These are phyloP conservation scores for Plutomurus gul DNA, from an alignment of 1,140 invertebrate genomes.

Conservation along the genomic window DNA sequence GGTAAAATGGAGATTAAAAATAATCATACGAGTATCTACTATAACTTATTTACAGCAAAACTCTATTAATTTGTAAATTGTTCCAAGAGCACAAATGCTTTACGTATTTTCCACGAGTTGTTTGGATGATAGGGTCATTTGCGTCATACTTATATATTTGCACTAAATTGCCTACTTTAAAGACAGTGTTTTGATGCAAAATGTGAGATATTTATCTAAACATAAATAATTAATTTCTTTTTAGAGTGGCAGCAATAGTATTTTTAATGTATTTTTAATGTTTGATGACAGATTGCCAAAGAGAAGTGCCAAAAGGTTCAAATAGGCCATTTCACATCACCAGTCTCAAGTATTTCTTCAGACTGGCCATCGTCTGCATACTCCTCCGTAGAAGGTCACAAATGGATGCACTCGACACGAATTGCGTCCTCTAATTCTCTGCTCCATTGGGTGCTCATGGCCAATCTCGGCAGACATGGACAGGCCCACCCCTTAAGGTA, in stretches of 20 bases:
- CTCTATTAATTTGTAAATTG: no score
- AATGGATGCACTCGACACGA: constrained; percentile 32
- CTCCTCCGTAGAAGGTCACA: constrained; percentile 44
- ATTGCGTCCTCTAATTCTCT: constrained; percentile 42
- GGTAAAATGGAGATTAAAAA: no score
- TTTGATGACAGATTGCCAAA: constrained; percentile 50
- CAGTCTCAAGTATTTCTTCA: constrained; percentile 50
- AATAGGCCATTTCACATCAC: constrained; percentile 50
- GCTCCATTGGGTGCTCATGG: constrained; percentile 46
- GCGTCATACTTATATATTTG: no score
- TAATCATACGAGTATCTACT: no score
- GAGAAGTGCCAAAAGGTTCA: constrained; percentile 52
- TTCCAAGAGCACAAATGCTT: no score
- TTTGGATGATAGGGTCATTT: no score
- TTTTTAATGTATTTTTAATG: background rate
- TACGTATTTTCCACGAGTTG: background rate
- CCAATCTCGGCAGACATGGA: constrained; percentile 38
- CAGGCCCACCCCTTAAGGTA: constrained; percentile 41
- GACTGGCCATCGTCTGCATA: constrained; percentile 51
- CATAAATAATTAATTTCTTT: background rate
- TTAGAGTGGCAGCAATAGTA: background rate
- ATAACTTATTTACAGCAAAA: no score
- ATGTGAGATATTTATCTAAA: no score
- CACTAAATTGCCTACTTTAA: no score
- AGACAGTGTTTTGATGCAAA: background rate